Evolutionary conservation across 2,888 invertebrate species (phyloP).

Genomic region (Limnephilus auricula): DNA sequence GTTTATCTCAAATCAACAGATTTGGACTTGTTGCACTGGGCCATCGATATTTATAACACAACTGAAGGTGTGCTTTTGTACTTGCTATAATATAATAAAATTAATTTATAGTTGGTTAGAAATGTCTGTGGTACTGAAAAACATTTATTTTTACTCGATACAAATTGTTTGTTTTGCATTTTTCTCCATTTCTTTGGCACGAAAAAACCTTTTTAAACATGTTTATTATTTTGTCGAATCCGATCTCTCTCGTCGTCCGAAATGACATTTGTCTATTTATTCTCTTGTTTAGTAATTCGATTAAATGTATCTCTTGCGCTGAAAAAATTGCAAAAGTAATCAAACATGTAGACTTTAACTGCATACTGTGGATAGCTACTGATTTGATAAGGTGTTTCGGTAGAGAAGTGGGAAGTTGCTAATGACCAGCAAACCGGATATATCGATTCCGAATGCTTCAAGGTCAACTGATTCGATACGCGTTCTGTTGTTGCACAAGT

Average conservation of each 20-base stretch:
- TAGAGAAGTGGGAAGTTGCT: neutral
- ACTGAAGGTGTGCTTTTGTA: neutral
- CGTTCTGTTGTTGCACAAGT: neutral
- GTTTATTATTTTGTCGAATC: neutral
- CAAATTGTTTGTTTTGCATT: neutral
- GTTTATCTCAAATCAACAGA: too few species aligned
- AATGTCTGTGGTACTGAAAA: neutral
- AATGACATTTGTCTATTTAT: slow-evolving; percentile 3
- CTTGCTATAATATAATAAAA: neutral
- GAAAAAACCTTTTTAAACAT: neutral
- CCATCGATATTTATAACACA: neutral
- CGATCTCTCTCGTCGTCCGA: neutral
- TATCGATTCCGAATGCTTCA: neutral
- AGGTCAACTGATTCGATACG: neutral
- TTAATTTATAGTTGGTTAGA: neutral
- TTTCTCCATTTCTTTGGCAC: neutral
- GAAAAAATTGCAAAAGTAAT: neutral
- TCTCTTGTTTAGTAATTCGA: neutral
- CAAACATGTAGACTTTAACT: neutral
- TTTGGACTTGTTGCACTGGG: too few species aligned
- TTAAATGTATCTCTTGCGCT: neutral
- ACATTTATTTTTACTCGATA: neutral
- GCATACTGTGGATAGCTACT: neutral
- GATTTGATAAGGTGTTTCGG: neutral
- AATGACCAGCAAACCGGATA: neutral